phyloP scores from a whole-genome alignment of 2,888 invertebrate species.

The Leptura quadrifasciata region DNA sequence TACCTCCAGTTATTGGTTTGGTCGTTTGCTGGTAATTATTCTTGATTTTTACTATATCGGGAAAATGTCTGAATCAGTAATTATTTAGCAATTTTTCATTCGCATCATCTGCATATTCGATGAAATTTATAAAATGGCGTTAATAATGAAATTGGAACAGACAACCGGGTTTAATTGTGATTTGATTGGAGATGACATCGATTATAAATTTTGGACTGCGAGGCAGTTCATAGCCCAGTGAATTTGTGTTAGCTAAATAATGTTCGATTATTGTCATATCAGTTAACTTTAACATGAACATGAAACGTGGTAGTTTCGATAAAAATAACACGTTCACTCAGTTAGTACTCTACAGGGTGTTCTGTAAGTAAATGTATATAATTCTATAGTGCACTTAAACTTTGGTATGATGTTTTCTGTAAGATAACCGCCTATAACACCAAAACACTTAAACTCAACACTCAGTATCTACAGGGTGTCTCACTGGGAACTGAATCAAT shows the following conservation, averaged over 20 bases:
- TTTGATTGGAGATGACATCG: conserved; percentile 46
- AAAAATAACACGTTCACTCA: no score
- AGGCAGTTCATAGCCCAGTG: neutral
- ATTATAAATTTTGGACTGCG: conserved; percentile 36
- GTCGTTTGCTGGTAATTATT: neutral
- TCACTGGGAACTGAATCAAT: no score
- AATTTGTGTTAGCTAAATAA: conserved; percentile 15
- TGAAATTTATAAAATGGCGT: conserved; percentile 43
- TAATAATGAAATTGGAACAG: conserved; percentile 46
- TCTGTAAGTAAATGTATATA: no score
- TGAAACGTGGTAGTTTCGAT: no score
- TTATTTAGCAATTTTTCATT: conserved; percentile 50
- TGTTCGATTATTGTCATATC: neutral
- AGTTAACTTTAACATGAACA: neutral
- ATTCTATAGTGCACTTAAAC: no score
- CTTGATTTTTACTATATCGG: neutral
- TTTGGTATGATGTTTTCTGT: no score
- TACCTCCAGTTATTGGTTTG: neutral
- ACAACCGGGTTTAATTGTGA: conserved; percentile 45
- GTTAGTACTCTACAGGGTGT: no score
- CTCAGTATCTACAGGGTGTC: no score
- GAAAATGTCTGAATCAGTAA: conserved; percentile 37
- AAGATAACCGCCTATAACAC: no score
- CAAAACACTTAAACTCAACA: no score
- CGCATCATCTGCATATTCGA: conserved; percentile 40